Conservation (phyloP, 1,140 invertebrate species). For the Latrodectus geometricus region DNA sequence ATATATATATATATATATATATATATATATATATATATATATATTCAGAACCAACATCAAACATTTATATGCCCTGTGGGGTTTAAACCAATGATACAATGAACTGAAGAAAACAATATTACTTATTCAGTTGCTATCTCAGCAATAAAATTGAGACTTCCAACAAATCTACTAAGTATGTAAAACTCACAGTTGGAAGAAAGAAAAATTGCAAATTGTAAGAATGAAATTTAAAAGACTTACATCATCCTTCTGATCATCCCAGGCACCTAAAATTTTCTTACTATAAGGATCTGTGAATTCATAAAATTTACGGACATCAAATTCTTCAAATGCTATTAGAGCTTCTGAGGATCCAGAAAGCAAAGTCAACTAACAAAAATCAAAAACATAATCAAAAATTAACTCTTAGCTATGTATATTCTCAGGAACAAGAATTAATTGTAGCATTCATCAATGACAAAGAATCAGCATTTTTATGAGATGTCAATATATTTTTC, state of each 20-base stretch:
- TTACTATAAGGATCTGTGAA: slow-evolving; percentile 14
- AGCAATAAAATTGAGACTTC: background rate
- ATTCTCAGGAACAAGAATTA: too few relatives aligned
- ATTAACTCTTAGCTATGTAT: background rate
- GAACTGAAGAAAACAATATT: too few relatives aligned
- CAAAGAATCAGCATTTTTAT: too few relatives aligned
- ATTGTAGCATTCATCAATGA: too few relatives aligned
- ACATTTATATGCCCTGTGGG: too few relatives aligned
- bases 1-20: too few relatives aligned
- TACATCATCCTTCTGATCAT: background rate
- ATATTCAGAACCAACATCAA: too few relatives aligned
- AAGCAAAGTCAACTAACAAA: slow-evolving; percentile 15
- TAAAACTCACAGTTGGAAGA: background rate
- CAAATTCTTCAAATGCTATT: background rate
- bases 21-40: too few relatives aligned
- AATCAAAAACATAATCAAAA: background rate
- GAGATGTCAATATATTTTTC: too few relatives aligned
- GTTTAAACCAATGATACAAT: too few relatives aligned
- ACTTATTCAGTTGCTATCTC: too few relatives aligned
- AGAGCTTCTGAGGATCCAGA: background rate
- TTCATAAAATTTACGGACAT: slow-evolving; percentile 15
- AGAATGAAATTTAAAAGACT: background rate
- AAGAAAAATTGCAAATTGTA: background rate
- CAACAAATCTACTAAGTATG: background rate
- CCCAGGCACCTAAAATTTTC: slow-evolving; percentile 30